Base-by-base conservation (phyloP, 2,888 invertebrate species). In the Polia nebulosa region DNA sequence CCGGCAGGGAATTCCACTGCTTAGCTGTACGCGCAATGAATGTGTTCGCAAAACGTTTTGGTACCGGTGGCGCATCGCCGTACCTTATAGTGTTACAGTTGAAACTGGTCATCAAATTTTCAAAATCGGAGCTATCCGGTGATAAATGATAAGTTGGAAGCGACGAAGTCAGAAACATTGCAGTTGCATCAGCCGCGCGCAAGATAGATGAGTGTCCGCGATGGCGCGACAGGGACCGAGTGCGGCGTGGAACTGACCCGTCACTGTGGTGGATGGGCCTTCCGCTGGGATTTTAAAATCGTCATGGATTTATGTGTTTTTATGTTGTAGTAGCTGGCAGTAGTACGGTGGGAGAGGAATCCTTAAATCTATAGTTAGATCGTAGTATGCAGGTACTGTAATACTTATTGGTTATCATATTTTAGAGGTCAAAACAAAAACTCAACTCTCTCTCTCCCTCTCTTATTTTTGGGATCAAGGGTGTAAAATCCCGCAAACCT, bases 161-260 rank as follows among this genome's bases (percentile, higher is more conserved):
- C 47, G 47, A 77, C 79, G 59, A 73, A 74, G 61, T 71, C 56
- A 39, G 58, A 70, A 57, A 75, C 55, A 71, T 59, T 77, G 74
- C 63, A 71, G 39, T 55, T 71, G 63, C 72, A 78, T 68, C 61
- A 20, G 44, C 34, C 22, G 13, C 27, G 15, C 34, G 44, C 13
- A 59, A 71, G 80, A 77, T 73, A 58, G 65, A 82, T 67, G 72
- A 70, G n/a, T 0, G 56, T 51, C 45, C 27, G 20, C 47, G 53
- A 57, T 53, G 45, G 44, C 22, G 29, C 52, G 52, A 39, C 62
- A 53, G 9, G n/a, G 29, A 44, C 39, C 25, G 52, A 71, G 51
- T 29, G 45, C 20, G 22, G 15, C n/a, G 51, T 70, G 41, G 25
- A 68, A 61, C 80, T 55, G 62, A 22, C 32, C 51, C 45, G 27